A percentile compares a stretch with the other conserved stretches of the same genome.
Conservation (phyloP, 2,888 invertebrate species). For the Monochamus alternatus region DNA sequence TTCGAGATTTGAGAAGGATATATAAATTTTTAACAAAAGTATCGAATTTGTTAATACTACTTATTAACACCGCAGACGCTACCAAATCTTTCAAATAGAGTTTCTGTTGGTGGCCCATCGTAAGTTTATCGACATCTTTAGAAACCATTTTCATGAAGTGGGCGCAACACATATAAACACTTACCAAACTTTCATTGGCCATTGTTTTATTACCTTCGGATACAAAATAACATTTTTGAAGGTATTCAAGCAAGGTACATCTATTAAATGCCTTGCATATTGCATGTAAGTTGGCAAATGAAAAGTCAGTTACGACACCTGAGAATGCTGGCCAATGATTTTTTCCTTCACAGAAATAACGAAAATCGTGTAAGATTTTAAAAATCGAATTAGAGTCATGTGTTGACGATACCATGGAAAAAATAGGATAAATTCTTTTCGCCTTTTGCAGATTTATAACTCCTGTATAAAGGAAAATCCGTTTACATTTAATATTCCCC, state of each 20-base stretch:
- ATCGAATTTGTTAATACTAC: too few species aligned
- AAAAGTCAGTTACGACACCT: slow-evolving; percentile 5
- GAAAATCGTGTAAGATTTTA: slow-evolving; percentile 8
- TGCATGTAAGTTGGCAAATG: slow-evolving; percentile 47
- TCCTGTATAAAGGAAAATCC: too few species aligned
- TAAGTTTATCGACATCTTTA: too few species aligned
- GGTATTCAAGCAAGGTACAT: slow-evolving; percentile 38
- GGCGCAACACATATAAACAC: slow-evolving; percentile 37
- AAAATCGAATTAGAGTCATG: slow-evolving; percentile 13
- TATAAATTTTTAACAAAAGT: too few species aligned
- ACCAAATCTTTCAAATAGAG: too few species aligned
- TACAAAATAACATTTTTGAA: slow-evolving; percentile 23
- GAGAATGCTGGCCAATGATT: slow-evolving; percentile 16
- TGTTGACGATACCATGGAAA: too few species aligned
- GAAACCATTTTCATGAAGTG: slow-evolving; percentile 45
- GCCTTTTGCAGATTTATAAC: too few species aligned
- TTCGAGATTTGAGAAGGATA: too few species aligned
- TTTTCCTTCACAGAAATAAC: slow-evolving; percentile 10
- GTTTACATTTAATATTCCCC: too few species aligned
- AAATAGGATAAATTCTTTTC: too few species aligned
- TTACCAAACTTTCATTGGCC: neutral
- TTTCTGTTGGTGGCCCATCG: too few species aligned
- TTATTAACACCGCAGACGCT: too few species aligned
- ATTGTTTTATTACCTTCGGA: neutral
- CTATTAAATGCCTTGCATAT: slow-evolving; percentile 39